Base-by-base conservation (phyloP, 2,888 invertebrate genomes). In the Germaria angustata region DNA sequence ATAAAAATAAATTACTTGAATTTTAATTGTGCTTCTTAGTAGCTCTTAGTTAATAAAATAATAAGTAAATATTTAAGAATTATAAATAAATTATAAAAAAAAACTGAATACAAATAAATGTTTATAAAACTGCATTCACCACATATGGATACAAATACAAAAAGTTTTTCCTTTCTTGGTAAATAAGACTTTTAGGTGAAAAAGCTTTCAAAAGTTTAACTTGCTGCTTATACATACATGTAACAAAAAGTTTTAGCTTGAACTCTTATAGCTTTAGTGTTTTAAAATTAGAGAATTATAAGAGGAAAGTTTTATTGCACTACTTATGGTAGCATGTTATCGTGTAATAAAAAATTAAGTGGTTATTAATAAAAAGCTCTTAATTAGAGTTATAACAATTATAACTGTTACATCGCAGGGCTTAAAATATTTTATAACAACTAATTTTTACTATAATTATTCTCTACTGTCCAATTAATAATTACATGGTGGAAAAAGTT, bases 1-100 rank as follows among this genome's bases (percentile, higher is more conserved):
- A 78, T 78, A 78, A 22, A 3, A 71, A 28, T 24, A 36, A 36
- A 24, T 53, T 20, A 51, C 8, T 28, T 0, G 32, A 15, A 68
- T 68, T 77, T 68, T 79, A 66, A 79, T 79, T 79, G 72, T 72
- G 79, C 79, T 79, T 72, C 53, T 79, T 72, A 72, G 57, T 72
- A 72, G 65, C n/a, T 66, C 13, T 57, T 72, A 79, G 65, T 72
- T 72, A 72, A 57, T 39, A 61, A 63, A 36, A n/a, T n/a, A n/a
- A 46, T 46, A 32, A 32, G 51, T 15, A 24, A 59, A 49, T 57
- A 66, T 57, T 49, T 66, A 57, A 28, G 28, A 66, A 55, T n/a
- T 20, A 49, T 32, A 20, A 32, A 68, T 22, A 32, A 36, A 49
- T 36, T 11, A 28, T 20, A 17, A n/a, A 57, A n/a, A 20, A 46